phyloP scores from a whole-genome alignment of 2,113 vertebrate genomes.

The Hoplias malabaricus region DNA sequence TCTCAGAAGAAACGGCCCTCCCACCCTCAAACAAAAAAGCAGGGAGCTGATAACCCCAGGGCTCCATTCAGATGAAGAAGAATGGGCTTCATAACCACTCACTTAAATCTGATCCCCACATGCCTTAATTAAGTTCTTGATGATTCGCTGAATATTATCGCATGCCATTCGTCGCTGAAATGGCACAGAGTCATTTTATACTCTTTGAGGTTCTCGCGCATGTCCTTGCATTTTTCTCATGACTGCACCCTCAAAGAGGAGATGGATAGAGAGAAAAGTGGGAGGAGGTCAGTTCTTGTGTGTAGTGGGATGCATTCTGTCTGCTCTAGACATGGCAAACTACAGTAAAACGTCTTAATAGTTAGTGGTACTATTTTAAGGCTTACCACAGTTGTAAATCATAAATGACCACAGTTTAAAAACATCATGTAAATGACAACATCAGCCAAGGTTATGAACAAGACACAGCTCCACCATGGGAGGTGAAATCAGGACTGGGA shows the following conservation, averaged over 20 bases:
- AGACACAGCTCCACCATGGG: no score
- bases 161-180: background rate
- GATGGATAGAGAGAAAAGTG: background rate
- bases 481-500: no score
- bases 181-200: background rate
- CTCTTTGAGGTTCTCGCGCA: background rate
- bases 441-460: no score
- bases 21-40: no score
- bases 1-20: background rate
- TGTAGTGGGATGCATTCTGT: slow-evolving; percentile 3
- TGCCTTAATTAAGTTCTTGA: slow-evolving; percentile 17
- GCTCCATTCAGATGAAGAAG: background rate
- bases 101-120: slow-evolving; percentile 13
- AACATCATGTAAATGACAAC: no score
- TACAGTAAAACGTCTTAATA: no score
- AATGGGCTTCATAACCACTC: background rate
- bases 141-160: slow-evolving; percentile 12
- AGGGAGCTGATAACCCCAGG: slow-evolving; percentile 9
- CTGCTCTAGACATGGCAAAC: no score
- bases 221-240: slow-evolving; percentile 1
- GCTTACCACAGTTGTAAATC: no score
- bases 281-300: background rate
- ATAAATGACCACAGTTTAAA: no score
- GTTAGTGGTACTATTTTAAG: no score
- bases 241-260: slow-evolving; percentile 1